These are phyloP conservation scores for Apotomis betuletana DNA, from an alignment of 2,888 invertebrate species.

Conservation along the genomic window DNA sequence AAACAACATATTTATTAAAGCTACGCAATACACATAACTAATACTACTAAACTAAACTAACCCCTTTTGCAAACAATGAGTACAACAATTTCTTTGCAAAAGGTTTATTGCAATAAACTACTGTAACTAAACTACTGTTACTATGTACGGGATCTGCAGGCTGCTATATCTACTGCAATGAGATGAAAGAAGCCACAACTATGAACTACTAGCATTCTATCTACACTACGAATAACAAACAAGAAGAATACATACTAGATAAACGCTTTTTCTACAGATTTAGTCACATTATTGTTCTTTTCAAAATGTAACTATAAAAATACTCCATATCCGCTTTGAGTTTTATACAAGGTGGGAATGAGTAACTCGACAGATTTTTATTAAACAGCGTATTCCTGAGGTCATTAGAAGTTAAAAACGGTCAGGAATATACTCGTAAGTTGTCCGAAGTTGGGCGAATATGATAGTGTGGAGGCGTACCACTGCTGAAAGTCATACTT, in stretches of 20 bases:
- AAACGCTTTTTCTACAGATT: background rate
- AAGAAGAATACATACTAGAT: background rate
- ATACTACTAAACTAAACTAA: background rate
- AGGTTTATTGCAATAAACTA: background rate
- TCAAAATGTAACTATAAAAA: background rate
- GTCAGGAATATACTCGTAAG: too few relatives aligned
- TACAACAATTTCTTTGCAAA: background rate
- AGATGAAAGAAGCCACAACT: constrained; percentile 8
- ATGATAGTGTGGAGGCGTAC: too few relatives aligned
- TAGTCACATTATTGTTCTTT: background rate
- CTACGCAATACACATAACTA: background rate
- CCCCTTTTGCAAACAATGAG: background rate
- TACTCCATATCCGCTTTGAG: too few relatives aligned
- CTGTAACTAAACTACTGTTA: background rate
- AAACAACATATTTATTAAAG: background rate
- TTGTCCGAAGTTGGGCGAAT: too few relatives aligned
- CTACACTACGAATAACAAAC: background rate
- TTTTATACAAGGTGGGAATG: too few relatives aligned
- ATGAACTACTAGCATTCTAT: background rate
- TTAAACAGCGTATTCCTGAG: too few relatives aligned
- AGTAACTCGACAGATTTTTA: too few relatives aligned
- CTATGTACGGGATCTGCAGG: background rate
- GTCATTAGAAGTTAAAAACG: too few relatives aligned
- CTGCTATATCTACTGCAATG: background rate
- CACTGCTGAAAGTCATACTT: too few relatives aligned